Percentiles rank a stretch among this genome's conserved stretches.
Evolutionary conservation across 1,140 invertebrate genomes (phyloP).

Genomic region (Carcinoscorpius rotundicauda): DNA sequence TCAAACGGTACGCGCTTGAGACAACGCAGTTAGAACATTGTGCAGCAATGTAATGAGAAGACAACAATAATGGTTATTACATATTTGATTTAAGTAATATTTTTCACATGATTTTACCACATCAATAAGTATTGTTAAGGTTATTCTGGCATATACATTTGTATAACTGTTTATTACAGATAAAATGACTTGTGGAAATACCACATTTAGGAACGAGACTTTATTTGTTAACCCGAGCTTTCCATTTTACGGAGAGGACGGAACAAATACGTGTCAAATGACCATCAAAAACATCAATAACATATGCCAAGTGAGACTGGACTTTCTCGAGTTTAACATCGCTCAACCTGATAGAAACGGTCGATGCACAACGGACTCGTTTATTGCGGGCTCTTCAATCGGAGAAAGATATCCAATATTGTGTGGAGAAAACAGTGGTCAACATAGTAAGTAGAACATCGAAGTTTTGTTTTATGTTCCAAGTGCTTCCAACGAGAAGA

Average conservation of each 20-base stretch:
- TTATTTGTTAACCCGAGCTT: conserved; percentile 72
- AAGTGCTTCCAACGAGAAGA: too few species aligned
- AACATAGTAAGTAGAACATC: conserved; percentile 50
- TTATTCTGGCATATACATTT: too few species aligned
- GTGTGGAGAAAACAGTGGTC: conserved; percentile 68
- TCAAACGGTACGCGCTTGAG: too few species aligned
- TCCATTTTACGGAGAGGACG: conserved; percentile 47
- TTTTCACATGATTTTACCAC: too few species aligned
- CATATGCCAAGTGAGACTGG: conserved; percentile 64
- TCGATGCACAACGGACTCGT: conserved; percentile 51
- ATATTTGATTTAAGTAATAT: too few species aligned
- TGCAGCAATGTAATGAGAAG: too few species aligned
- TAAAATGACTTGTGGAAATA: conserved; percentile 57
- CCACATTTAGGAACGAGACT: conserved; percentile 60
- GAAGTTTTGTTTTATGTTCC: background rate
- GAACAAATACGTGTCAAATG: conserved; percentile 53
- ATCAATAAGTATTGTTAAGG: too few species aligned
- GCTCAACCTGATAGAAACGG: conserved; percentile 58
- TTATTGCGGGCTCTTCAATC: conserved; percentile 50
- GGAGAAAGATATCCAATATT: conserved; percentile 51
- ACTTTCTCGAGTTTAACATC: conserved; percentile 57
- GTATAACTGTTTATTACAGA: conserved; percentile 11
- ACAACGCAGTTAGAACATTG: too few species aligned
- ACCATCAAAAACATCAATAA: conserved; percentile 49
- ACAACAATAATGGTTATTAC: too few species aligned